Conservation (phyloP, 1,140 invertebrate species). For the Drosophila tropicalis region DNA sequence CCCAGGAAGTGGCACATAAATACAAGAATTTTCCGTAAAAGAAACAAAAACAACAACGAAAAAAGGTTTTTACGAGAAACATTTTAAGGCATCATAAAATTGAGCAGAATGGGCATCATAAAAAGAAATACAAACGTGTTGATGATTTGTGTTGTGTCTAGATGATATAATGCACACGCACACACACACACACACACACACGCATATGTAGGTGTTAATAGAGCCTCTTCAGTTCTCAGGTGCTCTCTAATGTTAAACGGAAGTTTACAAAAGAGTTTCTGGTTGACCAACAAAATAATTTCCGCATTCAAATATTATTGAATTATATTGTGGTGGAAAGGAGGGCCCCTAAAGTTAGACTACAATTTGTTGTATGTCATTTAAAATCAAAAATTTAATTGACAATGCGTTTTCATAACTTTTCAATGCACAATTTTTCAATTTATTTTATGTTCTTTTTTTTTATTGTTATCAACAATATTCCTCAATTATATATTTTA, state of each 20-base stretch:
- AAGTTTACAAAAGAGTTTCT: too few species aligned
- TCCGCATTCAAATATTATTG: too few species aligned
- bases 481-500: slow-evolving; percentile 41
- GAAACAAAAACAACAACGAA: neutral
- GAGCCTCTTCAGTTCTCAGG: neutral
- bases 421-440: neutral
- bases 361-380: too few species aligned
- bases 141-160: slow-evolving; percentile 14
- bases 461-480: slow-evolving; percentile 16
- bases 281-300: too few species aligned
- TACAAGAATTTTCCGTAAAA: slow-evolving; percentile 22
- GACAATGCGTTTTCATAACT: neutral
- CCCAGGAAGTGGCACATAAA: slow-evolving; percentile 46
- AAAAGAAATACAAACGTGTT: slow-evolving; percentile 41
- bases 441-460: neutral
- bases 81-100: slow-evolving; percentile 52
- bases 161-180: neutral
- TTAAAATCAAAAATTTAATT: too few species aligned
- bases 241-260: too few species aligned
- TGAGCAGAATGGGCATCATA: slow-evolving; percentile 14
- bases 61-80: slow-evolving; percentile 34
- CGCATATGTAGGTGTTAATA: neutral
- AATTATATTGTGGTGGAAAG: too few species aligned
- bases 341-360: too few species aligned
- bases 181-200: too few species aligned